phyloP scores from a whole-genome alignment of 2,797 vertebrate genomes.

The Rhyacichthys aspro region DNA sequence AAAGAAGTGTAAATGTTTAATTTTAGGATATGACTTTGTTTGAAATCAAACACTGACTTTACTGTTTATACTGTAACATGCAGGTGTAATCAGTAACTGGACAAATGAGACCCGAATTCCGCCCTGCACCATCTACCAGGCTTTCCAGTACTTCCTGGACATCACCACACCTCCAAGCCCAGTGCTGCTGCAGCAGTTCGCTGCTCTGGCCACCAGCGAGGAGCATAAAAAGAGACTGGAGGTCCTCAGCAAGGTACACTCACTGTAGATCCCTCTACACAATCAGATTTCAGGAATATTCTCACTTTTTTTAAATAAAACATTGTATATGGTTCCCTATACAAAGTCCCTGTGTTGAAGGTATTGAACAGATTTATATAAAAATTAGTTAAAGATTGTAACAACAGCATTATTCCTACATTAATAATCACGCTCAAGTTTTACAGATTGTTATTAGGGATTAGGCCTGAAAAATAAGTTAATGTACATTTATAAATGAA shows the following conservation, averaged over 20 bases:
- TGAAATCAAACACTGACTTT: background rate
- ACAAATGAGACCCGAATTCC: conserved; percentile 90
- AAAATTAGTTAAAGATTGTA: too few relatives aligned
- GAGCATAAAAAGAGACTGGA: conserved; percentile 92
- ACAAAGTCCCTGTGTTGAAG: too few relatives aligned
- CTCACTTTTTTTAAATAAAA: too few relatives aligned
- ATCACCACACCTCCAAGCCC: conserved; percentile 96
- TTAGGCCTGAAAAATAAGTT: too few relatives aligned
- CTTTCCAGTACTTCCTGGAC: conserved; percentile 96
- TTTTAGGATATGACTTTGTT: too few relatives aligned
- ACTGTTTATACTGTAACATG: conserved; percentile 3
- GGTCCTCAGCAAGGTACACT: conserved; percentile 91
- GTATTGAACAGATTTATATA: too few relatives aligned
- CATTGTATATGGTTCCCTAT: too few relatives aligned
- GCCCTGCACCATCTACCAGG: conserved; percentile 95
- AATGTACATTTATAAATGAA: too few relatives aligned
- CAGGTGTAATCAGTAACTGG: conserved; percentile 98
- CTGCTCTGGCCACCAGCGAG: conserved; percentile 90
- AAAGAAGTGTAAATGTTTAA: too few relatives aligned
- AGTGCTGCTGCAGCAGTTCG: conserved; percentile 93
- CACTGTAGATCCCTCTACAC: background rate
- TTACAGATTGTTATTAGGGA: too few relatives aligned
- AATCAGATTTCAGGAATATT: background rate
- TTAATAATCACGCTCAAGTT: too few relatives aligned
- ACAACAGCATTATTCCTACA: too few relatives aligned